Base-by-base conservation (phyloP, 37 sponge, comb jelly and placozoan species). In the Diacarnus erythraeanus region DNA sequence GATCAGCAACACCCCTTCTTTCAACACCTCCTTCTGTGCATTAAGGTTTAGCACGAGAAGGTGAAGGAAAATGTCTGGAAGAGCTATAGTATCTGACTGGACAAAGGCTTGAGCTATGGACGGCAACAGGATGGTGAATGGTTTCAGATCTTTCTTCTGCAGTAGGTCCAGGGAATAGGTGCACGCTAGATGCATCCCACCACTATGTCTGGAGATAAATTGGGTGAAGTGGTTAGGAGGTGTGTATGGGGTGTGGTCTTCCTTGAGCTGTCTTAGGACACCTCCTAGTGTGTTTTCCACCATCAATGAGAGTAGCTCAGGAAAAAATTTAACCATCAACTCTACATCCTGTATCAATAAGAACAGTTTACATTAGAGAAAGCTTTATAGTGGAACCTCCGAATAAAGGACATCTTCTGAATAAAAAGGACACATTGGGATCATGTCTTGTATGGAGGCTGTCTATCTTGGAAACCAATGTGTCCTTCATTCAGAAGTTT, bases 1-100 rank as follows among this genome's bases (percentile, higher is more conserved):
- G 8, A 61, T 20, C 44, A 59, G 43, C 23, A 80, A 37, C 2
- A 57, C 68, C 10, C 71, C 41, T 43, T 84, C 88, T 10, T 66
- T 51, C 29, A 92, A 22, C 23, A 47, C 18, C 12, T 79, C 81
- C 3, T 70, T 23, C 6, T 79, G 71, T 0, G 29, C 26, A 29
- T 29, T 60, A 57, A 90, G 9, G 21, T 37, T 23, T n/a, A 66
- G 41, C 3, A 84, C 92, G 9, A 92, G 2, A n/a, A 44, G 57
- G 66, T 92, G 89, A 21, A 92, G 76, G 74, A 84, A 92, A 22
- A 81, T 72, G 60, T 92, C 92, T 0, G 89, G 88, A 12, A 91
- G 35, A 39, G 80, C 59, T 1, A 77, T 31, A 57, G 79, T 1
- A 36, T 57, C 17, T 68, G 36, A 31, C 33, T 43, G 15, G n/a